Evolutionary conservation across 2,888 invertebrate species (phyloP).

Genomic region (Andrena bicolor): DNA sequence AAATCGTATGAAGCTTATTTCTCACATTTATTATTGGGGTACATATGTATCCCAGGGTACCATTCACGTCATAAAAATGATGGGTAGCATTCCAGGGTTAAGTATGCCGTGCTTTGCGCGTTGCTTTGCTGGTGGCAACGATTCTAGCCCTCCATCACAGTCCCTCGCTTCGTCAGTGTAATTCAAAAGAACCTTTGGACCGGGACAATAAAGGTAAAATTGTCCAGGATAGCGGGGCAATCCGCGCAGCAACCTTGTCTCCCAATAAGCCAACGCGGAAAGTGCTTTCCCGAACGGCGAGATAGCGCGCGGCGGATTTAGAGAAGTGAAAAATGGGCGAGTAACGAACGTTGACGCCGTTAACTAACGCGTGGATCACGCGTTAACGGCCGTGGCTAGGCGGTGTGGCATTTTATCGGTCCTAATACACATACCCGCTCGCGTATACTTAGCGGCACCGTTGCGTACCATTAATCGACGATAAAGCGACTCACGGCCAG

Average conservation of each 20-base stretch:
- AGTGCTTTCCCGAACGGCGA: conserved; percentile 33
- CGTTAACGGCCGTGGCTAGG: conserved; percentile 54
- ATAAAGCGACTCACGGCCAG: conserved; percentile 64
- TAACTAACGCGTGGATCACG: conserved; percentile 53
- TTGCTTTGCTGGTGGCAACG: too few relatives aligned
- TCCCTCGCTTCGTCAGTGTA: not conserved
- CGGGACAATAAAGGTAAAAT: conserved; percentile 11
- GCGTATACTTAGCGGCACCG: conserved; percentile 44
- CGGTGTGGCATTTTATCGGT: conserved; percentile 60
- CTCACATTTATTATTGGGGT: too few relatives aligned
- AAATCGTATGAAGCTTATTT: too few relatives aligned
- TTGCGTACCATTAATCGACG: conserved; percentile 72
- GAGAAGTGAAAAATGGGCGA: conserved; percentile 11
- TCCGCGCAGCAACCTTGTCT: not conserved
- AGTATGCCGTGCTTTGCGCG: not conserved
- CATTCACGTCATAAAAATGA: too few relatives aligned
- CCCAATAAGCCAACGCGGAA: conserved; percentile 17
- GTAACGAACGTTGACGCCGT: conserved; percentile 53
- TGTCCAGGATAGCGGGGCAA: not conserved
- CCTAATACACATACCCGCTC: conserved; percentile 49
- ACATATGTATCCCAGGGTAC: too few relatives aligned
- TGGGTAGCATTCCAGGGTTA: too few relatives aligned
- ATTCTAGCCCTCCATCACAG: not conserved
- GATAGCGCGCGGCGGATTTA: conserved; percentile 33
- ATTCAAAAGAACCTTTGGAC: not conserved